Evolutionary conservation across 2,888 invertebrate species (phyloP).

Genomic region (Limnephilus rhombicus): DNA sequence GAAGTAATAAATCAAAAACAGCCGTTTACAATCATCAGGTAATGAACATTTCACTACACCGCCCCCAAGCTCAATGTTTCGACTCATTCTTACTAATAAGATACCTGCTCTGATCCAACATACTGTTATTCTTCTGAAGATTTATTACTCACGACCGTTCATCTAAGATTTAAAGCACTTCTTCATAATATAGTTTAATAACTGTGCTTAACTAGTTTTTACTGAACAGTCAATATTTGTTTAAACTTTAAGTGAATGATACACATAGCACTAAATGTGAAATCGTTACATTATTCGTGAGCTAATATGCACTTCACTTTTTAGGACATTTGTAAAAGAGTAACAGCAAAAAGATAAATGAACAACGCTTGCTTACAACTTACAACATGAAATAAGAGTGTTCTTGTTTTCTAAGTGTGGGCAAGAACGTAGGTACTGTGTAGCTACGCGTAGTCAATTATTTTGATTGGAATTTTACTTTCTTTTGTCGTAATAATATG

Average conservation of each 20-base stretch:
- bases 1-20: neutral
- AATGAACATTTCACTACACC: neutral
- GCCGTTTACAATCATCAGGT: neutral
- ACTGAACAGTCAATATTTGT: neutral
- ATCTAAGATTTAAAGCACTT: neutral
- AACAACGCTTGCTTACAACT: neutral
- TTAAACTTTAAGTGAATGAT: neutral
- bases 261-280: neutral
- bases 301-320: neutral
- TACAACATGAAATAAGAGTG: neutral
- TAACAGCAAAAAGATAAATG: neutral
- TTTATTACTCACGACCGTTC: neutral
- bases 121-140: neutral
- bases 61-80: neutral
- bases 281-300: neutral
- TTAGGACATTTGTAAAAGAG: neutral
- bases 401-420: neutral
- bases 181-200: neutral
- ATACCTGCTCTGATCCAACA: neutral
- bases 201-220: neutral
- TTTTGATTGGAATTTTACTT: neutral
- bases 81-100: neutral
- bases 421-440: neutral
- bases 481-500: neutral
- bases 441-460: neutral